phyloP scores from a whole-genome alignment of 2,113 vertebrate genomes.

The Panthera leo region DNA sequence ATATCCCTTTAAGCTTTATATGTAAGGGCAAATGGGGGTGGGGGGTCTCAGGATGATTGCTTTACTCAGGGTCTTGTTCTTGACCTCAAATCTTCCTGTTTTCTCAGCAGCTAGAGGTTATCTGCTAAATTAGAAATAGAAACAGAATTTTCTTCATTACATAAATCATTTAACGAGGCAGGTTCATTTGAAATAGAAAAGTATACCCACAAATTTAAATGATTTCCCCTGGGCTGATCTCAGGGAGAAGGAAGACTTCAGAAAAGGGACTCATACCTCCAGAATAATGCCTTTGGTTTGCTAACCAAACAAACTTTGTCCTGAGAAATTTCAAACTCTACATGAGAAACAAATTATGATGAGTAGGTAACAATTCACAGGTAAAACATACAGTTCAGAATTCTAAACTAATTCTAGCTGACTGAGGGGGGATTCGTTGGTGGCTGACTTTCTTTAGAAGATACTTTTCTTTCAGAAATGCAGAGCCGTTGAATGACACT shows the following conservation, averaged over 20 bases:
- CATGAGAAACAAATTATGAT: neutral
- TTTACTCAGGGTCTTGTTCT: neutral
- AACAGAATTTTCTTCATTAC: neutral
- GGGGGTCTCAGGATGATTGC: neutral
- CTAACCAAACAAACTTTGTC: neutral
- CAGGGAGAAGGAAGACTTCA: neutral
- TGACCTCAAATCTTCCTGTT: neutral
- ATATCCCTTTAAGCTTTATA: neutral
- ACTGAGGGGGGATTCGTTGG: neutral
- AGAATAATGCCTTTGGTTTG: neutral
- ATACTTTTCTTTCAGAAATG: neutral
- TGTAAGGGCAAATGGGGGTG: neutral
- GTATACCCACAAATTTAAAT: neutral
- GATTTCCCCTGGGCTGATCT: neutral
- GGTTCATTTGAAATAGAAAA: neutral
- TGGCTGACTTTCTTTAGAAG: conserved; percentile 10
- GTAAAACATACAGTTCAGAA: neutral
- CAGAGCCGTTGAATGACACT: neutral
- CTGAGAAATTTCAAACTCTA: neutral
- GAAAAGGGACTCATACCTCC: neutral
- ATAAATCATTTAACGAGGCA: neutral
- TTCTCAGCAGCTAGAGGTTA: neutral
- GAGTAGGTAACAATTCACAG: neutral
- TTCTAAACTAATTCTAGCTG: neutral
- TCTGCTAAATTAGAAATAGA: neutral